These are phyloP conservation scores for Chinchilla lanigera DNA, from an alignment of 2,113 vertebrate species.

Conservation along the genomic window DNA sequence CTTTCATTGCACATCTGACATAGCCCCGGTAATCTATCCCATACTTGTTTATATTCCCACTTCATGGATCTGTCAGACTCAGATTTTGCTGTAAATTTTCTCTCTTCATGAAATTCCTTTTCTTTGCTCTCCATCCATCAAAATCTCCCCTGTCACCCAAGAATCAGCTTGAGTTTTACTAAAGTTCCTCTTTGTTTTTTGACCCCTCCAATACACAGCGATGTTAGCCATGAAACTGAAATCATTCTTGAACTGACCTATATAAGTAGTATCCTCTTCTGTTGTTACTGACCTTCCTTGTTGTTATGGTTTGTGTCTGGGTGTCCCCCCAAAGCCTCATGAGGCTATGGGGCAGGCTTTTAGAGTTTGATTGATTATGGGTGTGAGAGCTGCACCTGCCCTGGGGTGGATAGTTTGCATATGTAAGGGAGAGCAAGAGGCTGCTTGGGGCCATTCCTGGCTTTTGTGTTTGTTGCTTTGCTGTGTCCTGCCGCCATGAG, in stretches of 20 bases:
- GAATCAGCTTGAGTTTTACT: background rate
- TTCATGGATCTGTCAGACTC: background rate
- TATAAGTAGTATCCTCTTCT: background rate
- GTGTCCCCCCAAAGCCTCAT: too few relatives aligned
- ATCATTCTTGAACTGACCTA: background rate
- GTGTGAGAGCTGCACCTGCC: too few relatives aligned
- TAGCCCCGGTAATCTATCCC: background rate
- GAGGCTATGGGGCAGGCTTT: too few relatives aligned
- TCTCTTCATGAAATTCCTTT: background rate
- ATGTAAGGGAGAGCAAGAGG: too few relatives aligned
- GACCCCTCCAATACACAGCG: background rate
- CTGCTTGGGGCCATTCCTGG: too few relatives aligned
- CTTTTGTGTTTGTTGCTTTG: too few relatives aligned
- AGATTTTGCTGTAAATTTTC: background rate
- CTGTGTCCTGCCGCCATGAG: too few relatives aligned
- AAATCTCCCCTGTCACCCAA: background rate
- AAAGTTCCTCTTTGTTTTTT: background rate
- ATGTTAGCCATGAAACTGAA: background rate
- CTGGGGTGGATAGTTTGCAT: too few relatives aligned
- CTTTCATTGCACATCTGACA: slow-evolving; percentile 24
- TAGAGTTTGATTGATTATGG: too few relatives aligned
- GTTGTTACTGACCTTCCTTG: background rate
- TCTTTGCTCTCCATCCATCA: background rate
- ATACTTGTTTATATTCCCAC: background rate
- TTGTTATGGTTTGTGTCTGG: too few relatives aligned